Percentiles rank a stretch among this genome's conserved stretches.
Evolutionary conservation across 1,140 invertebrate genomes (phyloP).

Genomic region (Antheraea mylitta): DNA sequence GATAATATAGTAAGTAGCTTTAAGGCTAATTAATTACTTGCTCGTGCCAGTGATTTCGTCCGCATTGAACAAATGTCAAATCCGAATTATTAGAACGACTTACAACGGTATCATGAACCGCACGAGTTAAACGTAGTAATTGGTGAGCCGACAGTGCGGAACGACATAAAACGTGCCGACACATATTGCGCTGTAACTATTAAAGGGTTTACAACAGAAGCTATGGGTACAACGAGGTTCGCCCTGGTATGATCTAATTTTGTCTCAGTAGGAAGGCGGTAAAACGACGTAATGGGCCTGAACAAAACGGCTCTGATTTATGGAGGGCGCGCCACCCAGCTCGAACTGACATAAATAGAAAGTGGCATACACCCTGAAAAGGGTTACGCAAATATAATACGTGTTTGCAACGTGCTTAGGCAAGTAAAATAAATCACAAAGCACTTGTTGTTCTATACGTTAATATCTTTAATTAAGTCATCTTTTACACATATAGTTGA

Average conservation of each 20-base stretch:
- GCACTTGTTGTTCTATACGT: background rate
- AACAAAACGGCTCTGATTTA: conserved; percentile 68
- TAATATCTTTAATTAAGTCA: background rate
- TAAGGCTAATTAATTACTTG: background rate
- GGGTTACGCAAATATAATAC: conserved; percentile 48
- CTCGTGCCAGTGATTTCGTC: background rate
- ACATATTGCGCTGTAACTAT: conserved; percentile 45
- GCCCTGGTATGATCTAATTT: conserved; percentile 66
- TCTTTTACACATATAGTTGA: background rate
- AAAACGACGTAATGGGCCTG: conserved; percentile 64
- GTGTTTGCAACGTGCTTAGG: conserved; percentile 36
- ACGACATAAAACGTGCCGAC: conserved; percentile 21
- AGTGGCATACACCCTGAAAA: conserved; percentile 53
- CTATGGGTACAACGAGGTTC: conserved; percentile 46
- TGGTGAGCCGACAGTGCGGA: conserved; percentile 1
- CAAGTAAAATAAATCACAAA: conserved; percentile 33
- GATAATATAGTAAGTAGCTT: no score
- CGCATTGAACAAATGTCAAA: background rate
- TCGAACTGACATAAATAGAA: conserved; percentile 54
- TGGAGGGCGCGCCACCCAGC: conserved; percentile 53
- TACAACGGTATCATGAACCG: no score
- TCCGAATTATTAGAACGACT: background rate
- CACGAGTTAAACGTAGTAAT: background rate
- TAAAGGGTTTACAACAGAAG: conserved; percentile 60
- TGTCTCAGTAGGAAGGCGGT: conserved; percentile 65